Evolutionary conservation across 2,113 vertebrate genomes (phyloP), one percentile per base, ranked within the genome.

Genomic region (Engystomops pustulosus): DNA sequence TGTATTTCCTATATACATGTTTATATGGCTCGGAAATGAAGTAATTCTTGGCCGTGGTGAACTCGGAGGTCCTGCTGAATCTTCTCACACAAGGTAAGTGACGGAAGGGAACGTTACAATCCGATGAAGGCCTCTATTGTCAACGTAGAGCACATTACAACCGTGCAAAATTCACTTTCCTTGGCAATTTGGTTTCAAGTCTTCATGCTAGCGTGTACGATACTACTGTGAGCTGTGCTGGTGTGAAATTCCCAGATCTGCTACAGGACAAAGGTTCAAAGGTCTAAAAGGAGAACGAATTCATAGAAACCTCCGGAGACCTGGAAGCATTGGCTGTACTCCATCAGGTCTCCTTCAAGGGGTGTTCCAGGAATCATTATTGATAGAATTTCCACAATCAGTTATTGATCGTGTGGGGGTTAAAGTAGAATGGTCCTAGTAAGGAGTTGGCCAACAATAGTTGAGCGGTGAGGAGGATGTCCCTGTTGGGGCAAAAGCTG

Each of bases 201-300:
- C 15, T 10, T 62, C 23, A 30, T 27, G 27, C 60, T 32, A 1
- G n/a, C 55, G n/a, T 14, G 6, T 55, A 8, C n/a, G 9, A 23
- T 30, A 62, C 58, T 62, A 27, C 12, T 14, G 11, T 30, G 25
- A 27, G 15, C 25, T 3, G 25, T 23, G 25, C 25, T 14, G 58
- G 58, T 30, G 25, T 27, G 25, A 30, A 62, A 27, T 30, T 62
- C 58, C 25, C 58, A 62, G 58, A 30, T 30, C 58, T 4, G 3
- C 30, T 30, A 25, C 25, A 62, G 58, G 58, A 62, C 58, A 62
- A 62, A 15, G 30, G 58, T 65, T 65, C 27, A 62, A 62, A 62
- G 58, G 58, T 62, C 58, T 62, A 62, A 25, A 30, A 65, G 25
- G 11, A 62, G 30, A 3, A 62, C 12, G 12, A 62, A 62, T 30